Evolutionary conservation across 2,797 vertebrate species (phyloP).

Genomic region (Megalops cyprinoides): DNA sequence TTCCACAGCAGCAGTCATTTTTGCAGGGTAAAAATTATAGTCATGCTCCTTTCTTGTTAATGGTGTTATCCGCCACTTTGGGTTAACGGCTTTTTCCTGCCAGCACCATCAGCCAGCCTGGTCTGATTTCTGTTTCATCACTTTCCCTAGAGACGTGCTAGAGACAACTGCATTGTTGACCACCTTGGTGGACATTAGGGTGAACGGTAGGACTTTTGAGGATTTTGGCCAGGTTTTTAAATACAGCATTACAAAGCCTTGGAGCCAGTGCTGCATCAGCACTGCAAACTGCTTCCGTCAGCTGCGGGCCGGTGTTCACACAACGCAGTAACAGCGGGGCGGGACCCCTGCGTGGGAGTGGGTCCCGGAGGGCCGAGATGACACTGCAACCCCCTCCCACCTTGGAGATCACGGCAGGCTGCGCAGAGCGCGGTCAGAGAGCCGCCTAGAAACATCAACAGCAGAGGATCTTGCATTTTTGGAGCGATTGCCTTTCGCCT

Average conservation of each 20-base stretch:
- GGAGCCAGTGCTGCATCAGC: background rate
- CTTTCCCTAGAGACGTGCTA: too few species aligned
- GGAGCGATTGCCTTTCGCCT: slow-evolving; percentile 5
- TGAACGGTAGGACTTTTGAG: background rate
- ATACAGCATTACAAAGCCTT: too few species aligned
- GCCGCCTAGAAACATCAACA: background rate
- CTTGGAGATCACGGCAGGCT: background rate
- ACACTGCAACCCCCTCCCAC: background rate
- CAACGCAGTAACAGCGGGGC: background rate
- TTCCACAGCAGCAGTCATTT: background rate
- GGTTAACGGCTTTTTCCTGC: too few species aligned
- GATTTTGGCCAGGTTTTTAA: background rate
- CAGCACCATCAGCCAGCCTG: too few species aligned
- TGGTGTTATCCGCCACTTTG: too few species aligned
- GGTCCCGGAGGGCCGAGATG: background rate
- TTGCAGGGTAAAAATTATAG: background rate
- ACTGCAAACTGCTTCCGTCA: background rate
- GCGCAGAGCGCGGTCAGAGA: background rate
- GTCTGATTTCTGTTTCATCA: too few species aligned
- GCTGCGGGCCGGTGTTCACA: background rate
- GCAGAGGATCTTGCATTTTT: background rate
- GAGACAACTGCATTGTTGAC: too few species aligned
- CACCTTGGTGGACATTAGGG: too few species aligned
- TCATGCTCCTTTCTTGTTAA: background rate
- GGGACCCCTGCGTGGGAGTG: background rate